These are phyloP conservation scores for Cryptotermes secundus DNA, from an alignment of 1,140 invertebrate species.

Conservation along the genomic window DNA sequence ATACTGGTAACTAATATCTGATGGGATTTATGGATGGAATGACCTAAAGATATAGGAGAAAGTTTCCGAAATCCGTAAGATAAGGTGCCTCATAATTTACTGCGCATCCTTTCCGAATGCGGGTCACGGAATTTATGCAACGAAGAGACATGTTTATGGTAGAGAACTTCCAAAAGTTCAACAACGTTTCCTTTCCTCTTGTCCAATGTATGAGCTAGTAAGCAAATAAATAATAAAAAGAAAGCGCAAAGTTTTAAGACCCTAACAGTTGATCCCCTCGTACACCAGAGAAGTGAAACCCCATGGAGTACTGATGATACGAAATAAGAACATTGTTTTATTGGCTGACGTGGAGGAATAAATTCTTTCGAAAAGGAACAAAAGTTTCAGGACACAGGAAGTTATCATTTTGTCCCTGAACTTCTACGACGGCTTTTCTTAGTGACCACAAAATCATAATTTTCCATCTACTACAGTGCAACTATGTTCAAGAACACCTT, in stretches of 20 bases:
- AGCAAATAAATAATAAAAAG: neutral
- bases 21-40: too few relatives aligned
- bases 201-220: neutral
- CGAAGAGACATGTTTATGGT: too few relatives aligned
- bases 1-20: too few relatives aligned
- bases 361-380: neutral
- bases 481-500: too few relatives aligned
- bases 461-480: neutral
- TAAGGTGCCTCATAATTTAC: too few relatives aligned
- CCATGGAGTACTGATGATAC: neutral
- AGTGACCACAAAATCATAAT: too few relatives aligned
- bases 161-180: neutral
- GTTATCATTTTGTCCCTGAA: neutral
- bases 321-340: neutral
- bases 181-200: neutral
- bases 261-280: neutral
- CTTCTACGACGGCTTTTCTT: too few relatives aligned
- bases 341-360: neutral
- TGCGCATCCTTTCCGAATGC: too few relatives aligned
- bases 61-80: too few relatives aligned
- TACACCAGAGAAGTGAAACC: neutral
- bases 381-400: neutral
- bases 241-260: neutral
- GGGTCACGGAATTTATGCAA: too few relatives aligned
- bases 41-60: too few relatives aligned